These are phyloP conservation scores for Cryptoleucopteryx plumbea DNA, from an alignment of 2,113 vertebrate species.

Conservation along the genomic window DNA sequence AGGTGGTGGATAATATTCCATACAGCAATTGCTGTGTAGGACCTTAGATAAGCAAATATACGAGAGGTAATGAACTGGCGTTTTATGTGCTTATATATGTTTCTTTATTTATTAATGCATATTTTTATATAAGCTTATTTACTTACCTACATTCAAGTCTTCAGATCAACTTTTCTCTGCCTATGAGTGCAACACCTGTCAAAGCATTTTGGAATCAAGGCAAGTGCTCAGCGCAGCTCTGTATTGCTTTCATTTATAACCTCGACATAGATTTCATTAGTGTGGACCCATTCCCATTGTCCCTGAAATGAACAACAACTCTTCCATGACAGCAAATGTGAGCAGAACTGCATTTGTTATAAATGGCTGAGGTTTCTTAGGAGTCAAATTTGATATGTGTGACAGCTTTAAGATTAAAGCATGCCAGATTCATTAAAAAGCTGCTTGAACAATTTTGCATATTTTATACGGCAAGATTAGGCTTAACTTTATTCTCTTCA, in stretches of 20 bases:
- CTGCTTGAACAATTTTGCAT: neutral
- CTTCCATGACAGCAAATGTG: neutral
- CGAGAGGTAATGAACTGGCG: neutral
- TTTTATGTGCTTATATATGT: neutral
- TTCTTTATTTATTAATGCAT: neutral
- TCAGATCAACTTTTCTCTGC: neutral
- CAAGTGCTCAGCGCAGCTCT: neutral
- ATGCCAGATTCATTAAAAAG: neutral
- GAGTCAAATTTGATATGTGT: neutral
- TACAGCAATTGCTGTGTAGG: neutral
- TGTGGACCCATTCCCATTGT: neutral
- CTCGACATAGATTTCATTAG: neutral
- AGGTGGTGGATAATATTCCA: neutral
- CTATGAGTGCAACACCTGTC: neutral
- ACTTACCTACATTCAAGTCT: too few species aligned
- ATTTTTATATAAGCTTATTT: neutral
- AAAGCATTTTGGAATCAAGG: neutral
- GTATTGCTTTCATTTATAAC: neutral
- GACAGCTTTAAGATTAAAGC: neutral
- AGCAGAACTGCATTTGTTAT: neutral
- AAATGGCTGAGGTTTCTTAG: neutral
- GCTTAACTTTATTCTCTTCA: neutral
- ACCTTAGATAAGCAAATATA: neutral
- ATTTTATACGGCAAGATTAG: neutral
- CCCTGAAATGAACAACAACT: neutral